These are phyloP conservation scores for Leptosomus discolor DNA, from an alignment of 2,113 vertebrate genomes.

Conservation along the genomic window DNA sequence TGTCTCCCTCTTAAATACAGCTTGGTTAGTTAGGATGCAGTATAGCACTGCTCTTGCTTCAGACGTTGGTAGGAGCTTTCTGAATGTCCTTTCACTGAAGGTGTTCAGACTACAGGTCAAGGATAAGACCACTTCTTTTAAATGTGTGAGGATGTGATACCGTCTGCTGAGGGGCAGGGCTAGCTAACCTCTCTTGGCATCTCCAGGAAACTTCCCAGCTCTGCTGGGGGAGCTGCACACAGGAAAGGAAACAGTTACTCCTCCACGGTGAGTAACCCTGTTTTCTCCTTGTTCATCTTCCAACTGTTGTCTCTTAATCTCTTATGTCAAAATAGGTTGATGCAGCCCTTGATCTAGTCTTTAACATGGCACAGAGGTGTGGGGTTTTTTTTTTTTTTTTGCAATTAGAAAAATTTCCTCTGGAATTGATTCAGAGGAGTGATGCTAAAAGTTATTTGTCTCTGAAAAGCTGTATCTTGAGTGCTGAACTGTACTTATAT, in stretches of 20 bases:
- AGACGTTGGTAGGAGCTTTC: background rate
- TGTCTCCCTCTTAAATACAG: background rate
- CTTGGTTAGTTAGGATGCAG: background rate
- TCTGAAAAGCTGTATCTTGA: background rate
- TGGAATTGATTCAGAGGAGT: background rate
- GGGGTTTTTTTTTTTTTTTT: background rate
- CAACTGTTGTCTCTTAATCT: slow-evolving; percentile 40
- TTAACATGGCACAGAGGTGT: background rate
- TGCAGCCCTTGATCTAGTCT: slow-evolving; percentile 1
- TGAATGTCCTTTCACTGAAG: slow-evolving; percentile 19
- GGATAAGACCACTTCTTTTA: slow-evolving; percentile 25
- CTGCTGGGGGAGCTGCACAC: slow-evolving; percentile 71
- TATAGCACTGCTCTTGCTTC: background rate
- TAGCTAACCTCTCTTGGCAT: slow-evolving; percentile 75
- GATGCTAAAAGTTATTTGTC: background rate
- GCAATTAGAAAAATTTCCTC: background rate
- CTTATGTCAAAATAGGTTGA: background rate
- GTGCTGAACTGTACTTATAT: background rate
- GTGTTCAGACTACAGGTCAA: background rate
- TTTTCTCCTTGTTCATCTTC: slow-evolving; percentile 68
- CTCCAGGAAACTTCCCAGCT: slow-evolving; percentile 75
- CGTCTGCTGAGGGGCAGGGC: slow-evolving; percentile 64
- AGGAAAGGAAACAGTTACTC: slow-evolving; percentile 69
- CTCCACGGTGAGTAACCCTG: slow-evolving; percentile 72
- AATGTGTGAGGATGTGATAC: slow-evolving; percentile 60